phyloP scores from a whole-genome alignment of 2,888 invertebrate genomes.

The Standfussiana lucernea region DNA sequence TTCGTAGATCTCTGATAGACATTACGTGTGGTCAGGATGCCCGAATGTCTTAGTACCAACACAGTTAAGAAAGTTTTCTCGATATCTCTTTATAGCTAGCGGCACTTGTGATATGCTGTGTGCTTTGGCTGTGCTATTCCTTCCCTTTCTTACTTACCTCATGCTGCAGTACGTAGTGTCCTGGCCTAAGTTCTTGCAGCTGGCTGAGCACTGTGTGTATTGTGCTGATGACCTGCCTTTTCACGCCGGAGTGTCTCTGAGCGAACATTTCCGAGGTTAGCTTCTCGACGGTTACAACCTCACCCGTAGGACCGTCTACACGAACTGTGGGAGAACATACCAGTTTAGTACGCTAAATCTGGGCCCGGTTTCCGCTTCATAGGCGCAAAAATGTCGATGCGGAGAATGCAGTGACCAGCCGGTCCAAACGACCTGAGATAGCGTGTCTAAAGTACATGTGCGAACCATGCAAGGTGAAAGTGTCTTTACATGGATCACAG shows the following conservation, averaged over 20 bases:
- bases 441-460: not conserved
- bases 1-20: not conserved
- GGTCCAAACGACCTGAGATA: too few species aligned
- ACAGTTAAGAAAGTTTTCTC: too few species aligned
- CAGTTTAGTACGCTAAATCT: not conserved
- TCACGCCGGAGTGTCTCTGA: constrained; percentile 39
- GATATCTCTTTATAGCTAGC: not conserved
- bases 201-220: constrained; percentile 74
- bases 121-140: not conserved
- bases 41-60: not conserved
- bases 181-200: constrained; percentile 78
- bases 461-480: not conserved
- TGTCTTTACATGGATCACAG: not conserved
- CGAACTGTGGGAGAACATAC: constrained; percentile 71
- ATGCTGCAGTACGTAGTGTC: constrained; percentile 80
- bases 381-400: not conserved
- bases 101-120: not conserved
- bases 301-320: constrained; percentile 79
- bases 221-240: constrained; percentile 50
- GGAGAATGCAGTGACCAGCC: too few species aligned
- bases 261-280: constrained; percentile 49
- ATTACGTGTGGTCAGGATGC: not conserved
- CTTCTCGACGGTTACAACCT: constrained; percentile 75
- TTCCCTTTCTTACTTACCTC: constrained; percentile 71
- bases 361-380: not conserved